Evolutionary conservation across 2,113 vertebrate species (phyloP), one percentile per base, ranked within the genome.

Genomic region (Melanocharis versteri): DNA sequence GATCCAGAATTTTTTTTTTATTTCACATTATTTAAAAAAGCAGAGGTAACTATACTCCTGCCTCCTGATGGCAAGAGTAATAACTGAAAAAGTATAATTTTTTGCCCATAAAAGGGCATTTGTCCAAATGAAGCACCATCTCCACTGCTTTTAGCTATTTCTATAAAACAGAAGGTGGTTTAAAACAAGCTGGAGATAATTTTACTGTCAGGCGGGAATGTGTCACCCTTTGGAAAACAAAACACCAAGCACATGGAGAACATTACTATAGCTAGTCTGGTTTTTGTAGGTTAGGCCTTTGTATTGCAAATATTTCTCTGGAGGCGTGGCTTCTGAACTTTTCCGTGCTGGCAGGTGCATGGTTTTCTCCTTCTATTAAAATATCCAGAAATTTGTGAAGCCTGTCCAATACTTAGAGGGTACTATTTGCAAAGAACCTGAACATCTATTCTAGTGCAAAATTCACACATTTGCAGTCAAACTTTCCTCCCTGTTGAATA

Each of bases 111-210:
- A 93, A 79, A 88, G 42, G 62, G 45, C 62, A 77, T 87, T 85
- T 93, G 37, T 31, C 48, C 53, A 93, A 87, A 48, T 45, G 11
- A 94, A 94, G 62, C 23, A 66, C 35, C 51, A 64, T 58, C 31
- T 69, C n/a, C 20, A 58, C 31, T 80, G 71, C 10, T 85, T 94
- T 85, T 60, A 80, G 13, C 42, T 89, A 40, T 77, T 87, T 85
- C 66, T 96, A 44, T 42, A 62, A 10, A 80, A 87, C 16, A 86
- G 44, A 75, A 91, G 21, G 18, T 76, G 73, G 44, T 61, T 89
- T 90, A 88, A 94, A 88, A 65, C 45, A 90, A 94, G 58, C 42
- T 70, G 72, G 42, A 95, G 71, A 57, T 44, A 72, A 86, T 90
- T 86, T 83, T 85, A 69, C 66, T 62, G 42, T 79, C 70, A 95